Percentiles rank a stretch among this genome's conserved stretches.
These are phyloP conservation scores for Prolemur simus DNA, from an alignment of 2,113 vertebrate genomes.

Conservation along the genomic window DNA sequence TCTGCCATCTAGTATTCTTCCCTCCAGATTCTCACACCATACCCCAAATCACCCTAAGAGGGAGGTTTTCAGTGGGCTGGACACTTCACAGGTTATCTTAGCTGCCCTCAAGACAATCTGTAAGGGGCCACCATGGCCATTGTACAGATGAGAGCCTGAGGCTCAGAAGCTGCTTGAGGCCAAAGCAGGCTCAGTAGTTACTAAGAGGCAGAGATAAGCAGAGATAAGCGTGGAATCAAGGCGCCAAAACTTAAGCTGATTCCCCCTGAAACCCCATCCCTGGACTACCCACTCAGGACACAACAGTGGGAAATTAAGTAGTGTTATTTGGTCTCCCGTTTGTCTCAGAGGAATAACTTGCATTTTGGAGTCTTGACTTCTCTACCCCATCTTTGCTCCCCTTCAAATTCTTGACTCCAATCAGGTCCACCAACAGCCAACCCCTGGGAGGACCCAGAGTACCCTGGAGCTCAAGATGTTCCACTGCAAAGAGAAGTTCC, in stretches of 20 bases:
- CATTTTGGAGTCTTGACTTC: neutral
- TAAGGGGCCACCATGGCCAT: neutral
- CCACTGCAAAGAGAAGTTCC: neutral
- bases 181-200: neutral
- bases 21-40: neutral
- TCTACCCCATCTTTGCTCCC: neutral
- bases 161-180: neutral
- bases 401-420: neutral
- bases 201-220: neutral
- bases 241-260: neutral
- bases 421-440: neutral
- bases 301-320: too few species aligned
- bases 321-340: rapidly evolving
- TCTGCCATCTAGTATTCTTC: neutral
- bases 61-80: neutral
- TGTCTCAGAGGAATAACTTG: neutral
- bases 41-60: neutral
- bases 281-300: neutral
- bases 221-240: neutral
- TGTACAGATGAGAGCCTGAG: neutral
- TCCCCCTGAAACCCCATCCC: neutral
- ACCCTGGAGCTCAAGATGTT: neutral
- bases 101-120: neutral
- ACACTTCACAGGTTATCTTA: neutral
- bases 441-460: neutral